Evolutionary conservation across 2,113 vertebrate genomes (phyloP).

Genomic region (Rhineura floridana): DNA sequence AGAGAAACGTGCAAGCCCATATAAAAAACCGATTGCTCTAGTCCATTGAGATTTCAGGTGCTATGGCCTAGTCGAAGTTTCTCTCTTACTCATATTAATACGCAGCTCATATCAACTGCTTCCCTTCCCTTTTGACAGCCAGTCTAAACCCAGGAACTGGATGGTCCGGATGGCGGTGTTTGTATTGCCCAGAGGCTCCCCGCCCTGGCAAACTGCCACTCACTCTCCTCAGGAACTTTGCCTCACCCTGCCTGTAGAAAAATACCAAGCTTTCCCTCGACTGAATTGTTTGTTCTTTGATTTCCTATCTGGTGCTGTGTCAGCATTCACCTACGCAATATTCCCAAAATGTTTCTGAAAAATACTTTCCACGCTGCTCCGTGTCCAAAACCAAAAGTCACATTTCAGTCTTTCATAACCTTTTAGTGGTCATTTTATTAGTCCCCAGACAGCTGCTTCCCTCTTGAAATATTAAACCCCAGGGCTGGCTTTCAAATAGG

Average conservation of each 20-base stretch:
- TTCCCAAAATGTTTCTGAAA: conserved; percentile 27
- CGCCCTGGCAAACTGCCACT: conserved; percentile 49
- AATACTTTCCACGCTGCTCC: conserved; percentile 11
- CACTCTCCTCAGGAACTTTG: conserved; percentile 45
- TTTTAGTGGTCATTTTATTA: not conserved
- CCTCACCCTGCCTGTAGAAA: conserved; percentile 36
- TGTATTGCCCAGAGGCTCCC: conserved; percentile 46
- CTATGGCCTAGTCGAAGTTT: conserved; percentile 7
- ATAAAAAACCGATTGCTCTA: not conserved
- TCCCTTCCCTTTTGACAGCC: conserved; percentile 38
- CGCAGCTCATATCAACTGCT: not conserved
- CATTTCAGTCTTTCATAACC: not conserved
- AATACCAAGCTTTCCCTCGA: conserved; percentile 39
- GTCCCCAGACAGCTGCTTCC: not conserved
- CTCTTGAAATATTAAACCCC: conserved; percentile 3
- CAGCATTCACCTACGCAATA: conserved; percentile 13
- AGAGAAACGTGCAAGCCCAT: not conserved
- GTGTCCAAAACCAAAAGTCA: conserved; percentile 12
- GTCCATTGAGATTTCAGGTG: conserved; percentile 3
- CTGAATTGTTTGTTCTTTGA: conserved; percentile 52
- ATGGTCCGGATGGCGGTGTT: conserved; percentile 30
- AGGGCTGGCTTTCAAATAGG: conserved; percentile 34
- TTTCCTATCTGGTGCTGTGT: conserved; percentile 41
- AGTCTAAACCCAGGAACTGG: conserved; percentile 34
- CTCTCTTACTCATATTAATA: not conserved